Evolutionary conservation across 2,888 invertebrate species (phyloP), one percentile per base, ranked within the genome.

Genomic region (Nephrocerus scutellatus): DNA sequence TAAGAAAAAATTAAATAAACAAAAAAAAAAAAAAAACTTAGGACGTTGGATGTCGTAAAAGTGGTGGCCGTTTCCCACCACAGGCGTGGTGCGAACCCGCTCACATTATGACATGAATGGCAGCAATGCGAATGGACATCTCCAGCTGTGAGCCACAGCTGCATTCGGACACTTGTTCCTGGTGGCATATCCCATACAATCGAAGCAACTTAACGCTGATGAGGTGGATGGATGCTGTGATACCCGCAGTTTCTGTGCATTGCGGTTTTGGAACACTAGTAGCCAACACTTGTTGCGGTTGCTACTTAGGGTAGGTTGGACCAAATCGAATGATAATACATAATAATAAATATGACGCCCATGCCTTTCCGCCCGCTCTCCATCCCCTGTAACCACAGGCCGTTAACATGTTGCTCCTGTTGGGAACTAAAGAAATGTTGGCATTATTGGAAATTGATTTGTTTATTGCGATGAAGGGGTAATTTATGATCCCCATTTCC

Each of bases 251-350:
- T 34, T 29, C 34, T 28, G 36, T 25, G 25, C 29, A 29, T 30
- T 24, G 23, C 30, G 24, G 16, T 30, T 35, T 28, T 41, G 46
- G 52, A 62, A 63, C 48, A 57, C 61, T 62, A 50, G 61, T 61
- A 61, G 61, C 62, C 57, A 54, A 55, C n/a, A n/a, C n/a, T n/a
- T n/a, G n/a, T n/a, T n/a, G n/a, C n/a, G n/a, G n/a, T 55, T 54
- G 54, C 43, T 51, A 59, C 59, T 58, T 59, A 63, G 54, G 56
- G 57, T 53, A 59, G 62, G 57, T 51, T 59, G 60, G 53, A 55
- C 56, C 60, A 59, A 61, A 58, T 60, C 58, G 54, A 49, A 55
- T 53, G 53, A 56, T 54, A 55, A 59, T 57, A 62, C 60, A 54
- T 55, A 58, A 54, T 52, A 47, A 50, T n/a, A n/a, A n/a, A n/a